These are phyloP conservation scores for Tamias sibiricus DNA, from an alignment of 2,113 vertebrate genomes.

Conservation along the genomic window DNA sequence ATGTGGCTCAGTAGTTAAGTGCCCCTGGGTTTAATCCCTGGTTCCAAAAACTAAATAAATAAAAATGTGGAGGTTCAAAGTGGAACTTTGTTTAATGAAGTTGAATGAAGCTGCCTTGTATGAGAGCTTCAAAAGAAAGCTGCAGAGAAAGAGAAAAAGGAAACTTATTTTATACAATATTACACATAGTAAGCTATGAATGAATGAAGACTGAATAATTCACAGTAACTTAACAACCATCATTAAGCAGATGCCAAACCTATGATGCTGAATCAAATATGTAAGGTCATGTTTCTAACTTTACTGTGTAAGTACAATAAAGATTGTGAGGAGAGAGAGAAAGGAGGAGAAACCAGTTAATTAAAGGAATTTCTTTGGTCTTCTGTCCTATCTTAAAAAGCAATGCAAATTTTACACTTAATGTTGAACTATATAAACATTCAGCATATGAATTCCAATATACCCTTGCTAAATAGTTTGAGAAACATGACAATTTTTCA, in stretches of 20 bases:
- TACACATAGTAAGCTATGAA: background rate
- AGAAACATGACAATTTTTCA: background rate
- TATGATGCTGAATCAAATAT: background rate
- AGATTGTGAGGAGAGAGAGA: background rate
- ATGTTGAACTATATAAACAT: background rate
- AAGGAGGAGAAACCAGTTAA: background rate
- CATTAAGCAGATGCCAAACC: background rate
- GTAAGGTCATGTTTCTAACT: background rate
- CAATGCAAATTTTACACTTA: conserved; percentile 36
- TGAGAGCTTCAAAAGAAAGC: no score
- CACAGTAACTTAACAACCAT: background rate
- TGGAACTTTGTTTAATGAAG: background rate
- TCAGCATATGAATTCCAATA: background rate
- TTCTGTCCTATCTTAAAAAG: conserved; percentile 15
- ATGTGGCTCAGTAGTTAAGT: no score
- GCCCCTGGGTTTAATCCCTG: no score
- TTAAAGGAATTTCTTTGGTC: conserved; percentile 17
- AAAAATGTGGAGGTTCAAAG: background rate
- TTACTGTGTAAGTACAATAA: background rate
- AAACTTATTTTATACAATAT: background rate
- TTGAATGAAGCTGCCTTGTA: background rate
- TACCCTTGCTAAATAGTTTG: conserved; percentile 7
- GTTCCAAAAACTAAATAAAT: no score
- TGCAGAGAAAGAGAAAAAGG: background rate
- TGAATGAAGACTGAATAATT: background rate